phyloP scores from a whole-genome alignment of 1,140 invertebrate species.

The Littorina saxatilis region DNA sequence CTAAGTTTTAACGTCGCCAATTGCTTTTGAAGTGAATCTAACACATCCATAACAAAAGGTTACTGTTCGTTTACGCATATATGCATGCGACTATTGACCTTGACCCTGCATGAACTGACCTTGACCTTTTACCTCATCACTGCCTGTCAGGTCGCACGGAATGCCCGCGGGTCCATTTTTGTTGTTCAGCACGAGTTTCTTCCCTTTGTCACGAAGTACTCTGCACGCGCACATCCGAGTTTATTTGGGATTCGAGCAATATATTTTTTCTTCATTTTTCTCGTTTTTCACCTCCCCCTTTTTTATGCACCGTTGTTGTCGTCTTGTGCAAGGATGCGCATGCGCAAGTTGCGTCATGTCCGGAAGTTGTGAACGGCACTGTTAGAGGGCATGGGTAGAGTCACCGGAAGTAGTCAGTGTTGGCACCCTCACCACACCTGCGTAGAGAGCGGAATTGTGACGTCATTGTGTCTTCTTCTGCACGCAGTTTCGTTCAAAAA shows the following conservation, averaged over 20 bases:
- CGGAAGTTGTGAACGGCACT: slow-evolving; percentile 8
- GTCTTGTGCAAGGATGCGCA: slow-evolving; percentile 8
- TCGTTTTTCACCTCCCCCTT: not conserved
- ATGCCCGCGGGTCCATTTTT: not conserved
- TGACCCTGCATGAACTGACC: not conserved
- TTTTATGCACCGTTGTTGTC: slow-evolving; percentile 19
- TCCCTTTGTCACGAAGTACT: not conserved
- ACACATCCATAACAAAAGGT: too few relatives aligned
- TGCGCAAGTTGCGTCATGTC: slow-evolving; percentile 18
- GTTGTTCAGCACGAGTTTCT: slow-evolving; percentile 2
- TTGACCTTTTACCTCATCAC: not conserved
- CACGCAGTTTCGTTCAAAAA: slow-evolving; percentile 10
- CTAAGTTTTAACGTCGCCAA: too few relatives aligned
- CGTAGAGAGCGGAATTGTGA: slow-evolving; percentile 32
- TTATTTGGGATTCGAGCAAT: not conserved
- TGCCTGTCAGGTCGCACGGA: slow-evolving; percentile 22
- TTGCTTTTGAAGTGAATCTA: too few relatives aligned
- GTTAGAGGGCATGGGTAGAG: slow-evolving; percentile 23
- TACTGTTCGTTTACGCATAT: too few relatives aligned
- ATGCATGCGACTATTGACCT: not conserved
- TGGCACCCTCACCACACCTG: slow-evolving; percentile 30
- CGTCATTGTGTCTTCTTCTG: slow-evolving; percentile 19
- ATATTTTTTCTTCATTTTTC: too few relatives aligned
- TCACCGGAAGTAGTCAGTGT: slow-evolving; percentile 27
- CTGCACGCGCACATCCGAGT: not conserved